Conservation (phyloP, 2,113 vertebrate genomes). For the Galbula dea region DNA sequence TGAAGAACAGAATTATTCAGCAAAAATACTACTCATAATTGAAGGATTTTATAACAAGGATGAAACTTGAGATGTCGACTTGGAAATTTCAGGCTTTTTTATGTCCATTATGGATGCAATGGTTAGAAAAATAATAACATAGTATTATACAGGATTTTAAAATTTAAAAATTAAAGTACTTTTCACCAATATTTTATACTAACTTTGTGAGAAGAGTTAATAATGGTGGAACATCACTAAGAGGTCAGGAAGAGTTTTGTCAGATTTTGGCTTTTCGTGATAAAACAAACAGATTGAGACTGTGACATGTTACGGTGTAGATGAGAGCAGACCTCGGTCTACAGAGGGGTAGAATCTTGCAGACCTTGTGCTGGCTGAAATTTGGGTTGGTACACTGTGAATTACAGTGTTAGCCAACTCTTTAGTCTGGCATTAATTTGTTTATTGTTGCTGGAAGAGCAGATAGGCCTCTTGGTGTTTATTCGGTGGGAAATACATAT, state of each 20-base stretch:
- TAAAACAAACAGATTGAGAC: not conserved
- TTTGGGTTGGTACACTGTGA: not conserved
- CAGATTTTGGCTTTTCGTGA: not conserved
- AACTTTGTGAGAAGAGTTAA: not conserved
- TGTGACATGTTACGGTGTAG: not conserved
- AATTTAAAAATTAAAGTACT: no score
- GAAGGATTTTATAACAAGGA: not conserved
- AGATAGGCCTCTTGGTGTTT: not conserved
- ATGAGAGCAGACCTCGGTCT: not conserved
- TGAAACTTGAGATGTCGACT: not conserved
- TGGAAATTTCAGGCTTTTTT: not conserved
- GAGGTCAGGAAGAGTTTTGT: not conserved
- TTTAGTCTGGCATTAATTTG: not conserved
- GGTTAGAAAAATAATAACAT: not conserved
- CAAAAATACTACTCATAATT: not conserved
- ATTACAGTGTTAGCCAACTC: not conserved
- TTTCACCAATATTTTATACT: not conserved
- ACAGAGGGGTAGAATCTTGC: not conserved
- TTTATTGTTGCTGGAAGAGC: not conserved
- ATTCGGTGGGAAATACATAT: accelerated
- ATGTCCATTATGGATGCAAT: not conserved
- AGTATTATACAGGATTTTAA: not conserved
- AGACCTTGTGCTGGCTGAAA: not conserved
- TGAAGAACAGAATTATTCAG: not conserved
- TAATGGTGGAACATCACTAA: not conserved